These are phyloP conservation scores for Pseudococcus viburni DNA, from an alignment of 2,888 invertebrate species.

Conservation along the genomic window DNA sequence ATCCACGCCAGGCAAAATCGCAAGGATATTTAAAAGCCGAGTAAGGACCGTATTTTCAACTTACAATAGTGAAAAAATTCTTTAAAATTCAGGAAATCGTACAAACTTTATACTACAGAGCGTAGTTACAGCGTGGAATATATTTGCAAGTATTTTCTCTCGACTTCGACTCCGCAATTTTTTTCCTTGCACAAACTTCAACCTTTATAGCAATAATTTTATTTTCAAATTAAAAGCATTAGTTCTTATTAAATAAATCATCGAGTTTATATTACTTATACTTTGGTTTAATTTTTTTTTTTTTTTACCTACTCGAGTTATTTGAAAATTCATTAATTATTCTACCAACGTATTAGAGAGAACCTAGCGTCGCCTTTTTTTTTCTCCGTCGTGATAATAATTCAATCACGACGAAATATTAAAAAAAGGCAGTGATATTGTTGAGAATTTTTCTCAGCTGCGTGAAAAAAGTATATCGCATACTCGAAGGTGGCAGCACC, in stretches of 20 bases:
- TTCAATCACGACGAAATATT: constrained; percentile 5
- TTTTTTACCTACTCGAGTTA: background rate
- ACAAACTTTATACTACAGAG: constrained; percentile 17
- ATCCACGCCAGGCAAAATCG: constrained; percentile 13
- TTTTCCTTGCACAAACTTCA: background rate
- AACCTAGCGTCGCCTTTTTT: background rate
- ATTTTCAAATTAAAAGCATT: constrained; percentile 55
- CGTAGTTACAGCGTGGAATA: constrained; percentile 30
- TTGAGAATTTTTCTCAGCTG: background rate
- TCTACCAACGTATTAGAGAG: constrained; percentile 15
- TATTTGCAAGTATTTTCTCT: constrained; percentile 39
- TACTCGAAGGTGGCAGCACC: background rate
- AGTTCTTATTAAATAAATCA: constrained; percentile 53
- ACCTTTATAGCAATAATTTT: constrained; percentile 36
- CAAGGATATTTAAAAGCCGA: constrained; percentile 28
- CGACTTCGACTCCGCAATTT: background rate
- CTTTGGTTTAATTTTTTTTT: background rate
- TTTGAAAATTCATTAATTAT: constrained; percentile 54
- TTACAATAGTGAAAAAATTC: constrained; percentile 39
- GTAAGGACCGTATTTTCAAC: constrained; percentile 26
- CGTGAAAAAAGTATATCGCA: background rate
- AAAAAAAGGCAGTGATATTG: background rate
- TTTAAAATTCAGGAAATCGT: constrained; percentile 50
- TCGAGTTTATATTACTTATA: constrained; percentile 31
- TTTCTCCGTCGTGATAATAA: background rate